Evolutionary conservation across 2,888 invertebrate species (phyloP), one percentile per base, ranked within the genome.

Genomic region (Diadegma fenestrale): DNA sequence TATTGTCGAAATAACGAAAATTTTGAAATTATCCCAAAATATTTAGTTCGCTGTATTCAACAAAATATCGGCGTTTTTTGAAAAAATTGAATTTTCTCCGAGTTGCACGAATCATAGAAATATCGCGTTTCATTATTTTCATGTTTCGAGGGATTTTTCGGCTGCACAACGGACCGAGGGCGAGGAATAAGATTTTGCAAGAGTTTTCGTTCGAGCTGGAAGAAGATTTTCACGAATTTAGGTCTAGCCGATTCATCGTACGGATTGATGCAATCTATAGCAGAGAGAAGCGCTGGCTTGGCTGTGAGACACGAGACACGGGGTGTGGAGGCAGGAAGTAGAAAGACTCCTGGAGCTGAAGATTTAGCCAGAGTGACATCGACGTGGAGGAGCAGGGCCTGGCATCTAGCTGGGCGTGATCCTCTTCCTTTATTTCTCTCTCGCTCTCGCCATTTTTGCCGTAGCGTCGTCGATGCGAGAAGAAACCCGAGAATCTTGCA

Each of bases 321-420:
- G 76, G 77, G 22, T 64, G 58, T 43, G 75, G 51, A 33, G 17
- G 33, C 41, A 43, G 73, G 75, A 54, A 33, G 58, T 51, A 22
- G 63, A 75, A 54, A 66, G 76, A 77, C 80, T 78, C 61, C 26
- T 58, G 30, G 48, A 76, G 76, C 82, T 82, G 83, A 83, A 83
- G 86, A 83, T 83, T 86, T 63, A 85, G 80, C 85, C 82, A 76
- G 80, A 83, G 86, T 86, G 86, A 86, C 86, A 86, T 83, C 83
- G 83, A 78, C 83, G 83, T 77, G 61, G 68, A 85, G 82, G 79
- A 78, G 69, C 37, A 37, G 51, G 78, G 68, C 58, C 71, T 63
- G 80, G 80, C 80, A 54, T 26, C n/a, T 45, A 80, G 73, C 80
- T 37, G 37, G 19, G 76, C 51, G 22, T 63, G 77, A 22, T 37